A percentile compares a stretch with the other conserved stretches of the same genome.
These are phyloP conservation scores for Arge pagana DNA, from an alignment of 2,888 invertebrate species.

Conservation along the genomic window DNA sequence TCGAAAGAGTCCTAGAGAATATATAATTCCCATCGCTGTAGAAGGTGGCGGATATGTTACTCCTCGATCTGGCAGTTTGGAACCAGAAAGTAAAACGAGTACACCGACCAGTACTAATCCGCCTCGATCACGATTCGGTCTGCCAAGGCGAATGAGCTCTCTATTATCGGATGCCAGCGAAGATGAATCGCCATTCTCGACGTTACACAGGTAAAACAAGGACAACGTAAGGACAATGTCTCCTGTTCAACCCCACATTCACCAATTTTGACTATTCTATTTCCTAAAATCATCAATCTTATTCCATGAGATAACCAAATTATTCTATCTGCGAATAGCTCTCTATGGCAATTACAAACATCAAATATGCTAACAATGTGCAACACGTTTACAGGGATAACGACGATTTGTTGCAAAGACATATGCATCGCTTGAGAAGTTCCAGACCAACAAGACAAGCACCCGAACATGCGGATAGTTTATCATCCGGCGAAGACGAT, in stretches of 20 bases:
- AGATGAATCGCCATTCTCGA: slow-evolving; percentile 66
- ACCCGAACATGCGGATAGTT: slow-evolving; percentile 77
- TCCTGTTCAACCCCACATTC: slow-evolving; percentile 1
- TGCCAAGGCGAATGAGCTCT: slow-evolving; percentile 73
- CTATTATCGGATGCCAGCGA: slow-evolving; percentile 53
- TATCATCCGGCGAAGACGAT: slow-evolving; percentile 86
- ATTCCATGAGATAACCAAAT: too few species aligned
- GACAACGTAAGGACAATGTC: slow-evolving; percentile 3
- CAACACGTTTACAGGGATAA: slow-evolving; percentile 43
- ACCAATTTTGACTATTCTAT: too few species aligned
- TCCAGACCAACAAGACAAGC: slow-evolving; percentile 69
- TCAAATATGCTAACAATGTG: too few species aligned
- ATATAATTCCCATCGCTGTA: slow-evolving; percentile 91
- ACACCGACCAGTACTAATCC: slow-evolving; percentile 62
- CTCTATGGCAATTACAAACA: too few species aligned
- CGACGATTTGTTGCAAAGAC: slow-evolving; percentile 52
- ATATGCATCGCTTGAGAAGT: slow-evolving; percentile 62
- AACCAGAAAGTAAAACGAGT: slow-evolving; percentile 69
- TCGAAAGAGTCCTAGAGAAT: slow-evolving; percentile 86
- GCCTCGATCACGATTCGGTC: slow-evolving; percentile 58
- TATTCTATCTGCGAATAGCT: too few species aligned
- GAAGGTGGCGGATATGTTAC: slow-evolving; percentile 88
- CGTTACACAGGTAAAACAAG: slow-evolving; percentile 61
- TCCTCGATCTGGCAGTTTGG: slow-evolving; percentile 75
- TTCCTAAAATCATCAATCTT: too few species aligned